These are phyloP conservation scores for Etheostoma cragini DNA, from an alignment of 2,113 vertebrate species.

Conservation along the genomic window DNA sequence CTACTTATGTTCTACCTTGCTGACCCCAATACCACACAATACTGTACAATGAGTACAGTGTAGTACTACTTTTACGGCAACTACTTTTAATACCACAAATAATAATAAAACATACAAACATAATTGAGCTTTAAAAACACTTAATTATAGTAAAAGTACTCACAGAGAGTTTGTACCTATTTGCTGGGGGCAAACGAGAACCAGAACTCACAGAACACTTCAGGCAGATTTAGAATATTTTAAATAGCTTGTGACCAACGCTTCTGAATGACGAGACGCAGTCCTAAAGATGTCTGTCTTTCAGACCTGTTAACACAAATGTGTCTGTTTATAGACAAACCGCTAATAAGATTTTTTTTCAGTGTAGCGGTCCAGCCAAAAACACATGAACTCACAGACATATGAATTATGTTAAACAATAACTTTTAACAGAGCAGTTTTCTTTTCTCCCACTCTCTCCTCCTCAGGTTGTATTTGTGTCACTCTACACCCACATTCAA, in stretches of 20 bases:
- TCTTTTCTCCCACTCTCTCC: slow-evolving; percentile 1
- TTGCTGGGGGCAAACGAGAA: neutral
- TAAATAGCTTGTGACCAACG: neutral
- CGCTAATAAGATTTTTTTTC: slow-evolving; percentile 19
- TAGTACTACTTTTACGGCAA: too few species aligned
- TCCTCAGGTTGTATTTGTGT: slow-evolving; percentile 37
- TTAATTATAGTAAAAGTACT: neutral
- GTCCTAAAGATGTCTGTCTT: slow-evolving; percentile 2
- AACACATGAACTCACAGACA: neutral
- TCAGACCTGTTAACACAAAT: slow-evolving; percentile 3
- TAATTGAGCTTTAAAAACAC: neutral
- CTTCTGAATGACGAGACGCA: neutral
- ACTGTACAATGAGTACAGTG: too few species aligned
- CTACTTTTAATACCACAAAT: neutral
- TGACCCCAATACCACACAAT: neutral
- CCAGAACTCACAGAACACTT: neutral
- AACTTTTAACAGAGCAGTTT: slow-evolving; percentile 14
- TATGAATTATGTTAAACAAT: neutral
- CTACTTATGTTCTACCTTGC: neutral
- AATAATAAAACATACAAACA: neutral
- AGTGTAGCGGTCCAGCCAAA: neutral
- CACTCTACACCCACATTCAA: slow-evolving; percentile 1
- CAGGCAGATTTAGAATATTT: neutral
- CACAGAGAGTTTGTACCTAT: neutral
- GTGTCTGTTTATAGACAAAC: slow-evolving; percentile 37